These are phyloP conservation scores for Metellina segmentata DNA, from an alignment of 2,888 invertebrate genomes.

Conservation along the genomic window DNA sequence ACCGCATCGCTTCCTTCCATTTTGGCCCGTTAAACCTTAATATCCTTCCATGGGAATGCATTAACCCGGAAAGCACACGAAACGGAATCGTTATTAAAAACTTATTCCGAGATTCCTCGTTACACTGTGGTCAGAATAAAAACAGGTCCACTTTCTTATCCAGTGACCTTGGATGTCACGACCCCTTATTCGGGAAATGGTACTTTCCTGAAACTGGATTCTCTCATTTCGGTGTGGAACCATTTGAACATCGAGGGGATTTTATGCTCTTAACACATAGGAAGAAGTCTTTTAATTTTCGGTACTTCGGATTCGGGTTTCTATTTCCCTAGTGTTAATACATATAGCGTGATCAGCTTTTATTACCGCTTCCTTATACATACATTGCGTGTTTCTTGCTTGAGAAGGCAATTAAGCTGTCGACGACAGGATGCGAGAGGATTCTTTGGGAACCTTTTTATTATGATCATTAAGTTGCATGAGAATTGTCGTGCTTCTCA, in stretches of 20 bases:
- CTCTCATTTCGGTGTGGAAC: not conserved
- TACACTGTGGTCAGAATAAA: not conserved
- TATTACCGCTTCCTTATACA: not conserved
- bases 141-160: slow-evolving; percentile 13
- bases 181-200: slow-evolving; percentile 49
- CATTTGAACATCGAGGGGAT: no score
- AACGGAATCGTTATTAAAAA: slow-evolving; percentile 8
- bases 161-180: slow-evolving; percentile 41
- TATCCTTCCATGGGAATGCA: slow-evolving; percentile 47
- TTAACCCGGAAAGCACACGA: slow-evolving; percentile 46
- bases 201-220: slow-evolving; percentile 30
- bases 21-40: slow-evolving; percentile 44
- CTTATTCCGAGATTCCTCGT: not conserved
- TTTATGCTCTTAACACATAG: not conserved
- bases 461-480: not conserved
- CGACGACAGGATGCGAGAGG: not conserved
- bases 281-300: not conserved
- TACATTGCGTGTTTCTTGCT: not conserved
- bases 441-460: not conserved
- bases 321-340: slow-evolving; percentile 10
- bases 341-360: not conserved
- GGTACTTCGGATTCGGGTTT: not conserved
- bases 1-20: slow-evolving; percentile 45
- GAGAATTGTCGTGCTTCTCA: not conserved
- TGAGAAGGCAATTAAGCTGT: not conserved